Evolutionary conservation across 53 echinoderm and acorn worm species (phyloP).

Genomic region (Luidia sarsii): DNA sequence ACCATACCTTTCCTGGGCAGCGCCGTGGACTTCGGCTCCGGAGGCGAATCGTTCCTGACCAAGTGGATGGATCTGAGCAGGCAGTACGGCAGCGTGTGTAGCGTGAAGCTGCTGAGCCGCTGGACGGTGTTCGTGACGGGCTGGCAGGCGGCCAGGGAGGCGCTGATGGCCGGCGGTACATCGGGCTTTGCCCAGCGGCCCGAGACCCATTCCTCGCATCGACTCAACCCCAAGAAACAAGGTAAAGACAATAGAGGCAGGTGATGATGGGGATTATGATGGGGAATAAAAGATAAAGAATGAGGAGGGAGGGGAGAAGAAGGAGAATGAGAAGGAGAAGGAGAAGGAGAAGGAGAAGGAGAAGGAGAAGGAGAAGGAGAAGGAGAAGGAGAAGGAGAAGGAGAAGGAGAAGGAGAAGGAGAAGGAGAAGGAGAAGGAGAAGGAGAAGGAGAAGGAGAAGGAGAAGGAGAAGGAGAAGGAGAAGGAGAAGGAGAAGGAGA

Average conservation of each 20-base stretch:
- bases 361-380: background rate
- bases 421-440: background rate
- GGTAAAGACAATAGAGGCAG: no score
- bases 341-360: background rate
- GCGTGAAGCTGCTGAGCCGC: conserved; percentile 37
- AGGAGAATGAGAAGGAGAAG: no score
- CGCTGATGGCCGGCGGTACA: conserved; percentile 31
- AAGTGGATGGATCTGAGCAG: conserved; percentile 9
- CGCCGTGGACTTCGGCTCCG: conserved; percentile 13
- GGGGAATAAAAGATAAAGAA: background rate
- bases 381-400: background rate
- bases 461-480: no score
- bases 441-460: no score
- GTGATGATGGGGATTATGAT: background rate
- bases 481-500: no score
- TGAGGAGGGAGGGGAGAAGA: no score
- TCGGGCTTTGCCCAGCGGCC: conserved; percentile 54
- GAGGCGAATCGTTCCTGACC: conserved; percentile 48
- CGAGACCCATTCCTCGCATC: background rate
- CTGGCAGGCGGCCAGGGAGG: conserved; percentile 46
- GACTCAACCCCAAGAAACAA: conserved; percentile 34
- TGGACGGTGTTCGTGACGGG: conserved; percentile 58
- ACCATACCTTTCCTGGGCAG: conserved; percentile 59
- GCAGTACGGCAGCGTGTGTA: conserved; percentile 57
- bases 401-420: background rate